These are phyloP conservation scores for Hydraecia micacea DNA, from an alignment of 2,888 invertebrate species.

Conservation along the genomic window DNA sequence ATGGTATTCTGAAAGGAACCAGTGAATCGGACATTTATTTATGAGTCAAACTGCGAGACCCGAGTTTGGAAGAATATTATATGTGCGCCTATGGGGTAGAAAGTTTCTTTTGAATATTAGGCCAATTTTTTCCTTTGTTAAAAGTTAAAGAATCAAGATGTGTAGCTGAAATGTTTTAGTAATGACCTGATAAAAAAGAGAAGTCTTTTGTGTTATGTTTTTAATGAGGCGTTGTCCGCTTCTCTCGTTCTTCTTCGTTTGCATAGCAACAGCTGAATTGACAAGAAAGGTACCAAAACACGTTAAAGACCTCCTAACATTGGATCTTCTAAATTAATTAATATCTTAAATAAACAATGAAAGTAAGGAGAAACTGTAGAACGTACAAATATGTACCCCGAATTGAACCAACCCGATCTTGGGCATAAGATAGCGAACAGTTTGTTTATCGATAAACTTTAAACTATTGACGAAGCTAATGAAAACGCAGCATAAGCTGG, in stretches of 20 bases:
- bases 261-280: neutral
- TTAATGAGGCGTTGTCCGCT: neutral
- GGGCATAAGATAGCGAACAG: slow-evolving; percentile 2
- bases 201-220: neutral
- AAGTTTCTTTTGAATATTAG: slow-evolving; percentile 12
- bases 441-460: slow-evolving; percentile 13
- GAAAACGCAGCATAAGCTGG: slow-evolving; percentile 27
- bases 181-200: neutral
- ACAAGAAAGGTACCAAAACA: neutral
- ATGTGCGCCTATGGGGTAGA: neutral
- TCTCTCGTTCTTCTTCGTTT: neutral
- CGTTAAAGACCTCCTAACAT: neutral
- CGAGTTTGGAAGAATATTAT: slow-evolving; percentile 33
- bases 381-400: slow-evolving; percentile 36
- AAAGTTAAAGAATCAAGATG: neutral
- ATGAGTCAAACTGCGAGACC: slow-evolving; percentile 38
- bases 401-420: slow-evolving; percentile 4
- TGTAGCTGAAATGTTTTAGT: neutral
- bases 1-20: slow-evolving; percentile 62
- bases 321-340: slow-evolving; percentile 21
- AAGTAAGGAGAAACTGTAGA: slow-evolving; percentile 11
- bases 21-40: slow-evolving; percentile 58
- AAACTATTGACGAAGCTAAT: slow-evolving; percentile 21
- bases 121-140: slow-evolving; percentile 16
- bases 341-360: slow-evolving; percentile 15